A percentile compares a stretch with the other conserved stretches of the same genome.
Evolutionary conservation across 2,797 vertebrate genomes (phyloP).

Genomic region (Momotus momota): DNA sequence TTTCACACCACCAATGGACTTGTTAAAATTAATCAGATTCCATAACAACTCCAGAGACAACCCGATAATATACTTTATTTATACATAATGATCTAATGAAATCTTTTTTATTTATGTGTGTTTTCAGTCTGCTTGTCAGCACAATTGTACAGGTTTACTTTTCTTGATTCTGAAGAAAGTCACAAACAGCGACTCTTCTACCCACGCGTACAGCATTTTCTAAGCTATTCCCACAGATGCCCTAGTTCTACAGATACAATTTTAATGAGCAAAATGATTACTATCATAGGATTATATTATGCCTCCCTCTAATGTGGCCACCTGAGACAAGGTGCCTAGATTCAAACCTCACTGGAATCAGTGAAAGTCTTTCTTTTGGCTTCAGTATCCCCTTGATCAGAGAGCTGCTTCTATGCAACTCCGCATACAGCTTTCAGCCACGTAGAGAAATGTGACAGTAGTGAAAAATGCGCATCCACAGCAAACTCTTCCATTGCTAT

Average conservation of each 20-base stretch:
- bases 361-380: background rate
- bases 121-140: background rate
- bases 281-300: background rate
- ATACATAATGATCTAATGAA: background rate
- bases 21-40: background rate
- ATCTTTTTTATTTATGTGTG: background rate
- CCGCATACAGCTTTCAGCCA: background rate
- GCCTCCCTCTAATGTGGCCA: background rate
- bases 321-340: background rate
- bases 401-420: background rate
- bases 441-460: background rate
- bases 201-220: rapidly evolving
- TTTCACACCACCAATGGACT: background rate
- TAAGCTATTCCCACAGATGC: background rate
- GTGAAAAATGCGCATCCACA: background rate
- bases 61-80: background rate
- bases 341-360: background rate
- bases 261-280: background rate
- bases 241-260: background rate
- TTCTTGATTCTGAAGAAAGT: background rate
- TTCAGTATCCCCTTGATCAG: background rate
- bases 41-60: background rate
- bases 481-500: background rate
- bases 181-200: background rate
- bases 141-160: background rate